A percentile compares a stretch with the other conserved stretches of the same genome.
These are phyloP conservation scores for Arizona elegans DNA, from an alignment of 2,113 vertebrate genomes.

Conservation along the genomic window DNA sequence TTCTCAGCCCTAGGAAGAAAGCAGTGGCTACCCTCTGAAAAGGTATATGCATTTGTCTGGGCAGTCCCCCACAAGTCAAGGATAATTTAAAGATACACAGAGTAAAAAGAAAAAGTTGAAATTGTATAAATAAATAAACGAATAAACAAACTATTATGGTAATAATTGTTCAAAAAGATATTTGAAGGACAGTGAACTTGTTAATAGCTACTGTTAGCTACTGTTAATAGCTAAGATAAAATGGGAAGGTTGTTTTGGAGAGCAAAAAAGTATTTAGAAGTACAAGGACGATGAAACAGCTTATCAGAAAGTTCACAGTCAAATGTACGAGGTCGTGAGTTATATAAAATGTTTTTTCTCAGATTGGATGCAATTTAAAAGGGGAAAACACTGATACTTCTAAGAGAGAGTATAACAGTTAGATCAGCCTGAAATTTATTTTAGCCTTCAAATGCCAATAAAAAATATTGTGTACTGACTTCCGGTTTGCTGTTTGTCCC, in stretches of 20 bases:
- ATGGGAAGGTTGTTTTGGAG: not conserved
- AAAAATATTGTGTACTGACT: not conserved
- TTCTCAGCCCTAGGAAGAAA: not conserved
- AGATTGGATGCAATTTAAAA: not conserved
- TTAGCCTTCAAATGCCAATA: not conserved
- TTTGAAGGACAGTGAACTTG: no score
- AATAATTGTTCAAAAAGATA: not conserved
- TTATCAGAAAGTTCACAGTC: slow-evolving; percentile 12
- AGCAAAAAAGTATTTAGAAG: not conserved
- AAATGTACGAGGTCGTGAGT: not conserved
- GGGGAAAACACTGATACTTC: not conserved
- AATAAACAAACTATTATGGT: not conserved
- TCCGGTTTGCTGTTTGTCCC: no score
- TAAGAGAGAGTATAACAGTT: not conserved
- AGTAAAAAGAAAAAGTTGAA: not conserved
- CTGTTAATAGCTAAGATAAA: not conserved
- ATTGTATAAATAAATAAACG: not conserved
- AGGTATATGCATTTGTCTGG: not conserved
- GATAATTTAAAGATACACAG: not conserved
- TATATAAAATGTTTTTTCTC: not conserved
- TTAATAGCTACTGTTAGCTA: not conserved
- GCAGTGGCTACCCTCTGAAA: not conserved
- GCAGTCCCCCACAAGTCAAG: not conserved
- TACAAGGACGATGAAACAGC: not conserved
- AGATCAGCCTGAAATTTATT: not conserved